Conservation (phyloP, 2,888 invertebrate genomes). For the Epiperipatus broadwayi region DNA sequence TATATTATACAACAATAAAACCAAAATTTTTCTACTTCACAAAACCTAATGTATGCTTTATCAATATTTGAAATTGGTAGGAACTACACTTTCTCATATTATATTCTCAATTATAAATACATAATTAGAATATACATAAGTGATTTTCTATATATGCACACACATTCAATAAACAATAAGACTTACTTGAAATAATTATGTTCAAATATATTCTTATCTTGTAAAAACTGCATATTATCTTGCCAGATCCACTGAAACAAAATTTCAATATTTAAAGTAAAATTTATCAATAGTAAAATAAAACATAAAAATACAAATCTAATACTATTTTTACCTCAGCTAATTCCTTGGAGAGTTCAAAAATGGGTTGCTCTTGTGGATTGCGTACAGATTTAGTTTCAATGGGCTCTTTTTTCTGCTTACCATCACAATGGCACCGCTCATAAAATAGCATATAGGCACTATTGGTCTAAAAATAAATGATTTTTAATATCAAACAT, state of each 20-base stretch:
- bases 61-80: no score
- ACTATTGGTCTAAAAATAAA: conserved; percentile 49
- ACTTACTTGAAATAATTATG: conserved; percentile 80
- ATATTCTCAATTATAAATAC: background rate
- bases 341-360: conserved; percentile 53
- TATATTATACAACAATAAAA: no score
- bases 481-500: no score
- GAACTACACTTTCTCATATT: no score
- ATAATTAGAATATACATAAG: conserved; percentile 1
- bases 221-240: conserved; percentile 83
- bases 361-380: no score
- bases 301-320: conserved; percentile 11
- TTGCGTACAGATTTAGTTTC: no score
- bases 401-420: conserved; percentile 19
- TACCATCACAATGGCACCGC: conserved; percentile 37
- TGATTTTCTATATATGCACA: no score
- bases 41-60: no score
- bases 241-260: conserved; percentile 96
- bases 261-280: conserved; percentile 11
- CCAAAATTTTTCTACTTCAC: no score
- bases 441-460: conserved; percentile 95
- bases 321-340: no score
- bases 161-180: conserved; percentile 5
- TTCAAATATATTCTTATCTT: conserved; percentile 86
- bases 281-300: background rate